Base-by-base conservation (phyloP, 2,888 invertebrate species). In the Plagodis pulveraria region DNA sequence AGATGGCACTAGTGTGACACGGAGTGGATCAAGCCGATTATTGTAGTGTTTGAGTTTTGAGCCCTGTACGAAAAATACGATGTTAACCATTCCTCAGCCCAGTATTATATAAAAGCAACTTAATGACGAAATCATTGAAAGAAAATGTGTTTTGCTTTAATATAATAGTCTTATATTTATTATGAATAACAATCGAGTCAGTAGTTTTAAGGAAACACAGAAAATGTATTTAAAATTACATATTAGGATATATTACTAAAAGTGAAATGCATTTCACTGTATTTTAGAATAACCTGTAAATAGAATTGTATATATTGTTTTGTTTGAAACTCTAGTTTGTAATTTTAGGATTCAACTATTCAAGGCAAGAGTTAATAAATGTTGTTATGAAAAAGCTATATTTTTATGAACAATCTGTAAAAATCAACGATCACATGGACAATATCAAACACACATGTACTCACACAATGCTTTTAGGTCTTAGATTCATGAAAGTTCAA, bases 121-220 rank as follows among this genome's bases (percentile, higher is more conserved):
- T 67, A 69, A 65, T 68, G 63, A 69, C 67, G 65, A 66, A 61
- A 53, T 44, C 44, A 54, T 56, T 56, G 50, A 51, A 53, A 55
- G 12, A 54, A 57, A 34, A 56, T 63, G 50, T 66, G 58, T 79
- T 77, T 86, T 82, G 86, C 85, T 86, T 86, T 86, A 86, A 84
- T 64, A 52, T 47, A 65, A 68, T 71, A 36, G 6, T 36, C 8
- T 10, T 40, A 70, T 76, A 76, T 78, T 75, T 75, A 77, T 74
- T 71, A 72, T 74, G 22, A 22, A 73, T 73, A 65, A 78, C 77
- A 91, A 88, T 74, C 87, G 81, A 91, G 91, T 91, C 91, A 91
- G 79, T 91, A 91, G 82, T 84, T 83, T 77, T 90, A 89, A 90
- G 89, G 70, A 74, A 69, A 71, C 62, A 50, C 72, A 74, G 70